phyloP scores from a whole-genome alignment of 2,113 vertebrate genomes.

The Maccullochella peelii region DNA sequence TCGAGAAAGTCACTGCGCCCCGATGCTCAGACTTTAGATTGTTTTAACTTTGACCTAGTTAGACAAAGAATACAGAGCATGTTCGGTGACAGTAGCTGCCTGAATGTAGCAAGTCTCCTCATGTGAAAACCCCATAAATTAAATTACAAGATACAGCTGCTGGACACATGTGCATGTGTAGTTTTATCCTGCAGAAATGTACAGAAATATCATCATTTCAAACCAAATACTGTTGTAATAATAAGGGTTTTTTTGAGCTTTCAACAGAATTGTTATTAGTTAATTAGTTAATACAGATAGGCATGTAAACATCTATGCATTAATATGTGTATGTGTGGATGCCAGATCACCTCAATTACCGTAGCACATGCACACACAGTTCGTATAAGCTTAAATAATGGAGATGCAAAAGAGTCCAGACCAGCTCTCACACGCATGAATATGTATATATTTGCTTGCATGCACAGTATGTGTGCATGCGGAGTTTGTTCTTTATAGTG shows the following conservation, averaged over 20 bases:
- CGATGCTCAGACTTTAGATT: neutral
- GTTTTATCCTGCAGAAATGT: neutral
- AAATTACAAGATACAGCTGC: neutral
- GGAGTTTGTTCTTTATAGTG: neutral
- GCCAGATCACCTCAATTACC: neutral
- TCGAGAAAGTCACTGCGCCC: neutral
- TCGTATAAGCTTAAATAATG: neutral
- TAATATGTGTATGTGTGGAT: neutral
- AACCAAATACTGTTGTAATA: neutral
- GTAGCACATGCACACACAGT: neutral
- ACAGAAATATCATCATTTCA: neutral
- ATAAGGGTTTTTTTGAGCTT: neutral
- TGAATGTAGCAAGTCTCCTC: neutral
- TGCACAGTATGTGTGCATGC: neutral
- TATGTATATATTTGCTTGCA: neutral
- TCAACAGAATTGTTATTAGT: neutral
- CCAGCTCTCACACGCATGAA: neutral
- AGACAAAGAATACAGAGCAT: neutral
- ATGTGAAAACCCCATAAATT: neutral
- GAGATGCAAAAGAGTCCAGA: slow-evolving; percentile 7
- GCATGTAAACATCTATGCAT: neutral
- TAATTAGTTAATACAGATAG: neutral
- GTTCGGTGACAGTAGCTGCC: neutral
- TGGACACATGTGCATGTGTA: neutral
- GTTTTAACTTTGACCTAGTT: slow-evolving; percentile 3